phyloP scores from a whole-genome alignment of 2,113 vertebrate genomes.

The Ictalurus furcatus region DNA sequence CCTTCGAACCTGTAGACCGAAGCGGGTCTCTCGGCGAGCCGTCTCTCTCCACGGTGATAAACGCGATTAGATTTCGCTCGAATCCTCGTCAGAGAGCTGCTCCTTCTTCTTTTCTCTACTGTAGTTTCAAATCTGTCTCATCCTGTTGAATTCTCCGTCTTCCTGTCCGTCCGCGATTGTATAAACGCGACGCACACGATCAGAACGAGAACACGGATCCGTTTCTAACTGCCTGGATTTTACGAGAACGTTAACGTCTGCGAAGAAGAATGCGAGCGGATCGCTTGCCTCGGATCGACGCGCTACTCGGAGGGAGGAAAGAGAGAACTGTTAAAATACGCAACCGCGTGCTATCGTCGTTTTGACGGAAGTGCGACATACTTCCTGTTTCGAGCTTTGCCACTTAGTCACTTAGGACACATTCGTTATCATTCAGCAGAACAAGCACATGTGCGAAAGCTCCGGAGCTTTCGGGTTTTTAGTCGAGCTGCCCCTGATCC shows the following conservation, averaged over 20 bases:
- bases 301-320: not conserved
- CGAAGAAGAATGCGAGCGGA: not conserved
- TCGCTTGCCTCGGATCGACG: not conserved
- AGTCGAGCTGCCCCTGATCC: constrained; percentile 55
- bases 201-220: not conserved
- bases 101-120: constrained; percentile 14
- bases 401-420: not conserved
- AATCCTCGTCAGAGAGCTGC: not conserved
- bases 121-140: not conserved
- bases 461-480: constrained; percentile 53
- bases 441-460: not conserved
- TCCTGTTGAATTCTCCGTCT: not conserved
- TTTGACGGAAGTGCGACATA: not conserved
- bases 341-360: not conserved
- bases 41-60: not conserved
- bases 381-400: not conserved
- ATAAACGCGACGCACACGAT: not conserved
- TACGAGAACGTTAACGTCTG: not conserved
- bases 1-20: not conserved
- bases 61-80: not conserved
- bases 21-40: not conserved
- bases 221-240: not conserved
- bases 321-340: too few relatives aligned
- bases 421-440: constrained; percentile 3
- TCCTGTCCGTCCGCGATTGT: not conserved